Conservation (phyloP, 2,888 invertebrate genomes). For the Ceriagrion tenellum region DNA sequence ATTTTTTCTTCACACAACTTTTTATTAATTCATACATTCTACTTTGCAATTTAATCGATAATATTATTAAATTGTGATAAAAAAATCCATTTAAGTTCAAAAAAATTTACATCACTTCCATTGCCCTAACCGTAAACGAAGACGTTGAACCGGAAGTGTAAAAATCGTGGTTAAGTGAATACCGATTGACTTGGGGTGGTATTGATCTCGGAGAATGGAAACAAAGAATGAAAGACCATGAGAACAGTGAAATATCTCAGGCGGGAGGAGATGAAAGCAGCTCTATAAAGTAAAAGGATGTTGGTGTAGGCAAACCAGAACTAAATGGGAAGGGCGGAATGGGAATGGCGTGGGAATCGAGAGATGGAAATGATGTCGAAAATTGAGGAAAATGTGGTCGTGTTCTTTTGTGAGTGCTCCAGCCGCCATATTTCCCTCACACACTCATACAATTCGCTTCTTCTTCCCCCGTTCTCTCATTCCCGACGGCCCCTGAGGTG, state of each 20-base stretch:
- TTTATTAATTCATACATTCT: too few relatives aligned
- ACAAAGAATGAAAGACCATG: neutral
- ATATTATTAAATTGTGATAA: too few relatives aligned
- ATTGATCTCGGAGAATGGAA: neutral
- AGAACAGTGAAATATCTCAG: neutral
- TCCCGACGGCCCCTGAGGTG: neutral
- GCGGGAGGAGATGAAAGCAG: neutral
- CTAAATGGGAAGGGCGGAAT: neutral
- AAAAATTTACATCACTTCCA: too few relatives aligned
- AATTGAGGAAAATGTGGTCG: slow-evolving; percentile 34
- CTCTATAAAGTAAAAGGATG: neutral
- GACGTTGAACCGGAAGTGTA: too few relatives aligned
- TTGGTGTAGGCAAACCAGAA: neutral
- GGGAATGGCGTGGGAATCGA: slow-evolving; percentile 8
- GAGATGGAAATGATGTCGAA: slow-evolving; percentile 58
- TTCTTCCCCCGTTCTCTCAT: neutral
- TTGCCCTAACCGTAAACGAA: too few relatives aligned
- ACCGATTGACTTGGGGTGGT: neutral
- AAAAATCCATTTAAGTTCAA: too few relatives aligned
- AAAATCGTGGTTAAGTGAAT: neutral
- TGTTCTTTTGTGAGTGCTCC: slow-evolving; percentile 17
- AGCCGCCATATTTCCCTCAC: neutral
- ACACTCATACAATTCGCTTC: too few relatives aligned
- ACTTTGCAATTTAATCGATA: too few relatives aligned
- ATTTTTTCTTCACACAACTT: too few relatives aligned